Evolutionary conservation across 2,888 invertebrate species (phyloP).

Genomic region (Habroteleia sp.): DNA sequence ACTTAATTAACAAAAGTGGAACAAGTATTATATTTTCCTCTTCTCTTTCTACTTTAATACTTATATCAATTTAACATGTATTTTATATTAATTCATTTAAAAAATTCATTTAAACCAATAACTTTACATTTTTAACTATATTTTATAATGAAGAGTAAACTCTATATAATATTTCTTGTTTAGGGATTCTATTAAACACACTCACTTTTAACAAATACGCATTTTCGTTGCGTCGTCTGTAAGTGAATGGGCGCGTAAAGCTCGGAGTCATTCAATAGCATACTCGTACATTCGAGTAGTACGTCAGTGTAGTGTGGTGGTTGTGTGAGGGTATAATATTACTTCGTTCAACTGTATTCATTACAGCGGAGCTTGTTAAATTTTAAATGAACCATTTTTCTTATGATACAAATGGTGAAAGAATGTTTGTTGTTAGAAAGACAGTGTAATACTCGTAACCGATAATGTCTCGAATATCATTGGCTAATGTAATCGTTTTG

Average conservation of each 20-base stretch:
- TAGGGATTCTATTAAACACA: no score
- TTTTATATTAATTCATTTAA: no score
- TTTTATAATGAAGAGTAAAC: no score
- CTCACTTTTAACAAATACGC: no score
- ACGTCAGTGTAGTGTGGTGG: no score
- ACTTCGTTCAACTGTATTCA: slow-evolving; percentile 43
- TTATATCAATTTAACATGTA: no score
- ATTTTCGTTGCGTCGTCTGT: not conserved
- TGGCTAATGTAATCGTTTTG: slow-evolving; percentile 46
- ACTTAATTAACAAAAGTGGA: no score
- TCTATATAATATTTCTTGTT: no score
- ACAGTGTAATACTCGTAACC: slow-evolving; percentile 19
- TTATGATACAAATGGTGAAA: slow-evolving; percentile 33
- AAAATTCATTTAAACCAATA: no score
- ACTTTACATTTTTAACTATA: slow-evolving; percentile 1
- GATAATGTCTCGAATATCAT: slow-evolving; percentile 38
- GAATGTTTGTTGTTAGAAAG: slow-evolving; percentile 24
- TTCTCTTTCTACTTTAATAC: no score
- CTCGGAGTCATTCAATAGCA: slow-evolving; percentile 42
- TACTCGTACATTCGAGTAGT: slow-evolving; percentile 22
- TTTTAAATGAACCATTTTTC: slow-evolving; percentile 41
- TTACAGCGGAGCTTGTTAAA: slow-evolving; percentile 27
- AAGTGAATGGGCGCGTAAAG: slow-evolving; percentile 41
- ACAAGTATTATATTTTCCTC: no score
- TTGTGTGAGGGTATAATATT: slow-evolving; percentile 23